Evolutionary conservation across 2,888 invertebrate species (phyloP).

Genomic region (Bursaphelenchus okinawaensis): DNA sequence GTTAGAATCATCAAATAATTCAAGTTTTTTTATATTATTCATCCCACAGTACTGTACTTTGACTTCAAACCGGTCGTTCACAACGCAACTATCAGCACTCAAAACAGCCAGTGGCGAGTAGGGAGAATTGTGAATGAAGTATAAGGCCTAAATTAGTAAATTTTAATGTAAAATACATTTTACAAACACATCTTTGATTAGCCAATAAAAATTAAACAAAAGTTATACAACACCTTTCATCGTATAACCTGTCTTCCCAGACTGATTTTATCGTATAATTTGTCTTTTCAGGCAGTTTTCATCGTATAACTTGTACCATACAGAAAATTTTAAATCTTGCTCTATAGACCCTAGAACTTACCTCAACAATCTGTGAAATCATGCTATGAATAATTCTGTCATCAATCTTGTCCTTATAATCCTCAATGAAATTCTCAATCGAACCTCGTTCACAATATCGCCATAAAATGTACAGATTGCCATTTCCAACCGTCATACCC

Average conservation of each 20-base stretch:
- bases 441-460: slow-evolving; percentile 36
- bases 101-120: slow-evolving; percentile 8
- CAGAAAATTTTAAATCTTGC: too few species aligned
- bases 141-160: slow-evolving; percentile 15
- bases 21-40: too few species aligned
- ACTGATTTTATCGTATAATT: too few species aligned
- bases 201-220: too few species aligned
- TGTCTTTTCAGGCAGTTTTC: too few species aligned
- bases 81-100: slow-evolving; percentile 11
- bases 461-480: slow-evolving; percentile 32
- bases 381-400: background rate
- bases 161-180: too few species aligned
- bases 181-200: too few species aligned
- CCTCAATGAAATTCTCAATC: background rate
- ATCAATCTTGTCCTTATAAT: background rate
- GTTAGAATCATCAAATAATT: too few species aligned
- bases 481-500: slow-evolving; percentile 40
- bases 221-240: too few species aligned
- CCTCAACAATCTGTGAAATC: background rate
- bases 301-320: too few species aligned
- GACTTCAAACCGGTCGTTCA: slow-evolving; percentile 33
- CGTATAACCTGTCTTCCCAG: too few species aligned
- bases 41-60: slow-evolving; percentile 19
- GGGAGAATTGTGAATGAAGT: slow-evolving; percentile 14
- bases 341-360: too few species aligned